These are phyloP conservation scores for Pangasius krempfi DNA, from an alignment of 2,797 vertebrate species.

Conservation along the genomic window DNA sequence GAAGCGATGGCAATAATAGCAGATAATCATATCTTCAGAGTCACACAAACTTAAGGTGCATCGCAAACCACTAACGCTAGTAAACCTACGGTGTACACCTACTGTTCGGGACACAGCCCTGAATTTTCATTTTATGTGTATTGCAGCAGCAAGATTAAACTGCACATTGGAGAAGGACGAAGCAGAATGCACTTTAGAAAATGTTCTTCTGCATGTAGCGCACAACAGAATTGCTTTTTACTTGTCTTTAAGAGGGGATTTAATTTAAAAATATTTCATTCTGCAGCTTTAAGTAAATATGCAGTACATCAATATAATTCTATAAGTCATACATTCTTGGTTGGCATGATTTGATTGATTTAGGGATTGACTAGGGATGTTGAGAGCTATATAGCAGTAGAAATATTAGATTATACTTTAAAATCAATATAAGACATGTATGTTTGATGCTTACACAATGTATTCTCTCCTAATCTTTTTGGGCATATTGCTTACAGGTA, in stretches of 20 bases:
- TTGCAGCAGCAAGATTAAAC: background rate
- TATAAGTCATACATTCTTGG: background rate
- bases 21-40: conserved; percentile 8
- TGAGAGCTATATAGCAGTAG: background rate
- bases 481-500: background rate
- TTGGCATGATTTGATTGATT: background rate
- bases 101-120: too few species aligned
- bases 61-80: background rate
- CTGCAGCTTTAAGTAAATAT: background rate
- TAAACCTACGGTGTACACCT: background rate
- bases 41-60: background rate
- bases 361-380: background rate
- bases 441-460: background rate
- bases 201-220: background rate
- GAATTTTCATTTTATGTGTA: background rate
- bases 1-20: background rate
- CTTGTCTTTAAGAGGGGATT: background rate
- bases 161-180: background rate
- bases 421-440: background rate
- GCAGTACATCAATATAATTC: conserved; percentile 4
- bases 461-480: background rate
- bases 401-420: background rate
- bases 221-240: background rate
- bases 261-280: background rate
- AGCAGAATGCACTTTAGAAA: background rate